Conservation (phyloP, 2,113 vertebrate genomes). For the Illadopsis cleaveri region DNA sequence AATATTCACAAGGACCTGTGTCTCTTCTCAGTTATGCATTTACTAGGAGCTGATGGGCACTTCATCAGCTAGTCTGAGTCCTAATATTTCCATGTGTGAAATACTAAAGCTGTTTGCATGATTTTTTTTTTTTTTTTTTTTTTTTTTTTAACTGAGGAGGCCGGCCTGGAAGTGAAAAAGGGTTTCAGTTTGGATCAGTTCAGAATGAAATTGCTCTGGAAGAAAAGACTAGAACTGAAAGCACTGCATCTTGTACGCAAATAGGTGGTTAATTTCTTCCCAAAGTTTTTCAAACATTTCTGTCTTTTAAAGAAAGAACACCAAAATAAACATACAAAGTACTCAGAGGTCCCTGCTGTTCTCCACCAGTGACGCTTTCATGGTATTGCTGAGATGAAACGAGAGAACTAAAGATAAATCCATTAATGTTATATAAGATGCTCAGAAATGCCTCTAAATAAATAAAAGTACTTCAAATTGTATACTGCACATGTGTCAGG, state of each 20-base stretch:
- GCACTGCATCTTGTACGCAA: neutral
- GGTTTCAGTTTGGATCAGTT: neutral
- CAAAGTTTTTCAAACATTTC: neutral
- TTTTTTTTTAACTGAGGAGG: neutral
- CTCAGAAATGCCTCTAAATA: conserved; percentile 37
- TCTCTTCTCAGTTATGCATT: neutral
- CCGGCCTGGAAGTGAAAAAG: neutral
- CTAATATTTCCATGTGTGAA: neutral
- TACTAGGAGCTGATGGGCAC: neutral
- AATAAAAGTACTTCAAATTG: neutral
- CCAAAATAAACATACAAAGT: neutral
- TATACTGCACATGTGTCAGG: neutral
- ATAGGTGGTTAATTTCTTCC: neutral
- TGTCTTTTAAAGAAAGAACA: neutral
- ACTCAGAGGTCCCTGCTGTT: neutral
- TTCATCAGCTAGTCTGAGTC: neutral
- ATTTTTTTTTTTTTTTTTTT: neutral
- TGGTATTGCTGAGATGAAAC: neutral
- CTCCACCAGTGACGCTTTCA: neutral
- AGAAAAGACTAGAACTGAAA: neutral
- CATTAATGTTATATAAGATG: conserved; percentile 1
- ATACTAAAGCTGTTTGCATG: neutral
- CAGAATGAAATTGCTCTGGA: neutral
- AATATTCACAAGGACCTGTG: neutral
- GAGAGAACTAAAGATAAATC: conserved; percentile 29